Percentiles rank a stretch among this genome's conserved stretches.
Evolutionary conservation across 2,888 invertebrate genomes (phyloP).

Genomic region (Zhuqinia jingwanae): DNA sequence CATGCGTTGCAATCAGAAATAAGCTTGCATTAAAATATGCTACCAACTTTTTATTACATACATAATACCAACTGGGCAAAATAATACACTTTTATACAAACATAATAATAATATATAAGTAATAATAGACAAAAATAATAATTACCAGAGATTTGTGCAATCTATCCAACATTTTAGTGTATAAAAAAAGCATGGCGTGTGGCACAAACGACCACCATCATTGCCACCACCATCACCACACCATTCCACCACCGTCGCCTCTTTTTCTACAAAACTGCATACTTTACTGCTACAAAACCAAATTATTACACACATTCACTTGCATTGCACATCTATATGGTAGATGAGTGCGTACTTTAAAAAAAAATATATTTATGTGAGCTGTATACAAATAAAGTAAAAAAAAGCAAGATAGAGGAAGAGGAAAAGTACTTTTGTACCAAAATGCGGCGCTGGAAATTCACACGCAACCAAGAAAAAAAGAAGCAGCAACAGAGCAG

Average conservation of each 20-base stretch:
- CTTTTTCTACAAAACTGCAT: too few relatives aligned
- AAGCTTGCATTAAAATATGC: neutral
- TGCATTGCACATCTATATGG: neutral
- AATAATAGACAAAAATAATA: slow-evolving; percentile 54
- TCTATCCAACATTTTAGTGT: too few relatives aligned
- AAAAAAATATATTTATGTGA: slow-evolving; percentile 57
- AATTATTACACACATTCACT: slow-evolving; percentile 49
- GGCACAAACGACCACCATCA: neutral
- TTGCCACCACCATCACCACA: neutral
- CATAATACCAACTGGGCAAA: neutral
- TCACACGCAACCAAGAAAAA: too few relatives aligned
- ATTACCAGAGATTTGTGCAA: slow-evolving; percentile 70
- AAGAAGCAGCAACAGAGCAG: neutral
- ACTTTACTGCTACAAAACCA: slow-evolving; percentile 33
- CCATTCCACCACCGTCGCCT: too few relatives aligned
- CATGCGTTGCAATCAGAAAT: neutral
- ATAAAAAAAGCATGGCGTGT: too few relatives aligned
- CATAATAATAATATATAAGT: slow-evolving; percentile 9
- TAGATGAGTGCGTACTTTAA: slow-evolving; percentile 49
- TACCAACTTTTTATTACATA: neutral
- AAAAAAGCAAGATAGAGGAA: slow-evolving; percentile 12
- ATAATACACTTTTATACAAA: neutral
- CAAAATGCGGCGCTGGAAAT: neutral
- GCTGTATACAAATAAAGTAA: neutral
- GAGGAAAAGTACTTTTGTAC: too few relatives aligned